phyloP scores from a whole-genome alignment of 2,888 invertebrate species.

The Mactromeris polynyma region DNA sequence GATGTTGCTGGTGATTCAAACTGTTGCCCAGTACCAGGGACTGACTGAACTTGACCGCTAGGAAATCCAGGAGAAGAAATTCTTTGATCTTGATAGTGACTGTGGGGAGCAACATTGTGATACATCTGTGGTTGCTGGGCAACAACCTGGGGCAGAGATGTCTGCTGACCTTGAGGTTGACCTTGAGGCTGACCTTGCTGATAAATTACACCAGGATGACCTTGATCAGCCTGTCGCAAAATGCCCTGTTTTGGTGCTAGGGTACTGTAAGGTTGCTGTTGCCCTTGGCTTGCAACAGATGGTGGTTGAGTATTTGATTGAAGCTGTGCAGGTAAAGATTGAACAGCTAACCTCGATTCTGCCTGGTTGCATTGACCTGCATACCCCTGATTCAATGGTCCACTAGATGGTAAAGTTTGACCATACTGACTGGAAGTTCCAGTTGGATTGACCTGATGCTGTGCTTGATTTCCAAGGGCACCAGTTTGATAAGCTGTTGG shows the following conservation, averaged over 20 bases:
- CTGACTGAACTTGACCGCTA: neutral
- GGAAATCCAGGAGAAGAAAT: neutral
- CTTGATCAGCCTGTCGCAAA: neutral
- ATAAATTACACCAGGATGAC: neutral
- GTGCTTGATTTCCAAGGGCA: neutral
- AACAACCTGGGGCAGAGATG: neutral
- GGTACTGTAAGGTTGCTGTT: neutral
- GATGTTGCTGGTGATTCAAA: constrained; percentile 26
- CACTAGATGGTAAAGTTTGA: constrained; percentile 20
- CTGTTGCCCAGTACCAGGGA: constrained; percentile 12
- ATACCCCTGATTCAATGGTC: neutral
- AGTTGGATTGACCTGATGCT: constrained; percentile 41
- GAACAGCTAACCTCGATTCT: constrained; percentile 11
- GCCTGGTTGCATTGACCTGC: constrained; percentile 17
- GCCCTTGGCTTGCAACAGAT: constrained; percentile 26
- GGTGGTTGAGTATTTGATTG: constrained; percentile 51
- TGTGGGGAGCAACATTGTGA: neutral
- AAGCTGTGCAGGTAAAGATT: constrained; percentile 29
- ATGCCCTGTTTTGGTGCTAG: neutral
- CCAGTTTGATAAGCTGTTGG: neutral
- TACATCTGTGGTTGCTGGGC: neutral
- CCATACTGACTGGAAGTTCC: neutral
- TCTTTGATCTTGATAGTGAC: neutral
- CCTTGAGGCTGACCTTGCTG: neutral
- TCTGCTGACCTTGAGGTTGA: neutral